Evolutionary conservation across 2,113 vertebrate genomes (phyloP), one percentile per base, ranked within the genome.

Genomic region (Trinectes maculatus): DNA sequence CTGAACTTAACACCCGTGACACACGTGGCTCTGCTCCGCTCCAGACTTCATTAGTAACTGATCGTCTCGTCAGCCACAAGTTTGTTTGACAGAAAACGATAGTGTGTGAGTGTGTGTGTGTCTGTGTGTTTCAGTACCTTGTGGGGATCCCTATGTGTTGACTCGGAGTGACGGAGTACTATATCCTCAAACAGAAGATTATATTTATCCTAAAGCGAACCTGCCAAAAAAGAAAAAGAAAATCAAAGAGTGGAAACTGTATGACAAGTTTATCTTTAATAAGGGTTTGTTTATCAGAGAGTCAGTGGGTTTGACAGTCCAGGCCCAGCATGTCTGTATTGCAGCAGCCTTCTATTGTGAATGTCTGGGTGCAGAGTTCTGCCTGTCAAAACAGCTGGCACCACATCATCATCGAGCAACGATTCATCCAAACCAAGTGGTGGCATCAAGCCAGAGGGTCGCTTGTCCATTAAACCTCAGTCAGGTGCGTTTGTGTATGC

Each of bases 381-480:
- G 71, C 49, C 66, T 83, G 80, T 83, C 74, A 74, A 78, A 85
- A 79, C 85, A 76, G 22, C 49, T 81, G 85, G 73, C 75, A 54
- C 36, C 54, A 1, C 5, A 40, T 56, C 33, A 6, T 52, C 18
- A 26, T 74, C 8, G 2, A 58, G 58, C 70, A 66, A 69, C 55
- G 67, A 84, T 71, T 88, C 56, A 74, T 37, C 42, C 70, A 66
- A 72, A 61, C 65, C 68, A 22, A 37, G 52, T 19, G 58, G 42
- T 28, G 67, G 10, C 26, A 56, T 56, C 21, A 0, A 51, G 58
- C 51, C 44, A 39, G 34, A 28, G 48, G 34, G 43, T 40, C 12
- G 16, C 25, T 61, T 26, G 31, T 56, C 40, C 31, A 26, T 57
- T 59, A 47, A 48, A n/a, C n/a, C n/a, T n/a, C n/a, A n/a, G n/a